Conservation (phyloP, 2,113 vertebrate genomes). For the Opisthocomus hoazin region DNA sequence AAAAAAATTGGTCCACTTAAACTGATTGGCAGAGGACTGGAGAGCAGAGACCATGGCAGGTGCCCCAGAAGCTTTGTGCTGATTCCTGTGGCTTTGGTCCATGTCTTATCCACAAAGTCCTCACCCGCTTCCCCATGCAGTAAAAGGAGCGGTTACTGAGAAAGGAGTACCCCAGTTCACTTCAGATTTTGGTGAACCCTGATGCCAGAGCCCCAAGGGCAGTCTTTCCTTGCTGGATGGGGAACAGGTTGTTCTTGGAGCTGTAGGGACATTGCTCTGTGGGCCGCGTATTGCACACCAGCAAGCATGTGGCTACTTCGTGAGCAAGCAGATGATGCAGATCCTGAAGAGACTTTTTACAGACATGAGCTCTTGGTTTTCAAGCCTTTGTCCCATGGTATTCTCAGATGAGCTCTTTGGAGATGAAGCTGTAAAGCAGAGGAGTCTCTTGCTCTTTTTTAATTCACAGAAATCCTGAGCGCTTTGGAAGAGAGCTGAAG, state of each 20-base stretch:
- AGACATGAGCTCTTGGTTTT: not conserved
- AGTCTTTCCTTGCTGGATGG: not conserved
- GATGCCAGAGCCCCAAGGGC: fast-evolving
- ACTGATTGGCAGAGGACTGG: not conserved
- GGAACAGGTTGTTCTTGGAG: not conserved
- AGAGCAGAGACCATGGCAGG: not conserved
- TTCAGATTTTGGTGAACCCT: not conserved
- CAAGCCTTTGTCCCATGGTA: not conserved
- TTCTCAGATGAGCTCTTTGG: not conserved
- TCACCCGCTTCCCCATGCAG: not conserved
- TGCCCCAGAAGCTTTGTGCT: not conserved
- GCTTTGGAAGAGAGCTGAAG: not conserved
- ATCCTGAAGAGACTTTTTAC: not conserved
- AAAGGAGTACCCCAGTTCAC: not conserved
- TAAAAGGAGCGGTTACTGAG: not conserved
- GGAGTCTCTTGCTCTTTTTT: not conserved
- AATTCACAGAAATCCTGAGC: not conserved
- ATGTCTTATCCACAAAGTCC: not conserved
- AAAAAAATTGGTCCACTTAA: not conserved
- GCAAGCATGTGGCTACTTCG: not conserved
- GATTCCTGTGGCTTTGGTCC: not conserved
- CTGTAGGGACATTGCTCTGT: fast-evolving
- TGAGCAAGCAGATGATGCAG: not conserved
- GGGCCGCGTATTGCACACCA: not conserved
- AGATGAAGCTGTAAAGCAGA: not conserved